Evolutionary conservation across 2,888 invertebrate species (phyloP), one percentile per base, ranked within the genome.

Genomic region (Eupithecia exiguata): DNA sequence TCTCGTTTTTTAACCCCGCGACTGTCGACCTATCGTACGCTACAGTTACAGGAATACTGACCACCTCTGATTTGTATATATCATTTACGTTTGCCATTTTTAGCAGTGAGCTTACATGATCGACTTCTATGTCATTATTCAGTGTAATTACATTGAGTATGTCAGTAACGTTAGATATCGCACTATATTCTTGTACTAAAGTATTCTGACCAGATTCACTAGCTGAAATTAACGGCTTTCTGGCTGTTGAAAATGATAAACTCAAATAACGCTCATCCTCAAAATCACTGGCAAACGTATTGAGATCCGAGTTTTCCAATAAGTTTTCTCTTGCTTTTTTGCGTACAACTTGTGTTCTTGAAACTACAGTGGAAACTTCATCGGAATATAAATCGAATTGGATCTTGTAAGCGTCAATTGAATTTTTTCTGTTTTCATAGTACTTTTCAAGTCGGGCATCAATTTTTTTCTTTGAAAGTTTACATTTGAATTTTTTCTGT

Each of bases 1-100:
- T 68, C 49, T 79, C 74, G 49, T 77, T 77, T n/a, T 75, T 78
- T 49, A 71, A 62, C 77, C 16, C 72, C 67, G 10, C 36, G 35
- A 71, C 61, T 78, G 79, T 62, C 79, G 53, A 71, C 58, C 77
- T 71, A 40, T 85, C 84, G 68, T 82, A 84, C 36, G 88, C 79
- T 40, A 88, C 84, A n/a, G 89, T 89, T 62, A 90, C 78, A 49
- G 88, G 84, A 5, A 89, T 83, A 73, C 87, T 90, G 4, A 91
- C 82, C 0, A 88, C 65, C 63, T 89, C 86, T 58, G 80, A 82
- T 79, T 87, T 87, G 70, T 82, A 89, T 5, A 84, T 4, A 38
- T 66, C 30, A 21, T 74, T 69, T 9, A 83, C 79, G 62, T 80
- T 70, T 43, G 77, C 18, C 14, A 82, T 71, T 70, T 81, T 73